Conservation (phyloP, 2,888 invertebrate genomes). For the Drosophila mulleri region DNA sequence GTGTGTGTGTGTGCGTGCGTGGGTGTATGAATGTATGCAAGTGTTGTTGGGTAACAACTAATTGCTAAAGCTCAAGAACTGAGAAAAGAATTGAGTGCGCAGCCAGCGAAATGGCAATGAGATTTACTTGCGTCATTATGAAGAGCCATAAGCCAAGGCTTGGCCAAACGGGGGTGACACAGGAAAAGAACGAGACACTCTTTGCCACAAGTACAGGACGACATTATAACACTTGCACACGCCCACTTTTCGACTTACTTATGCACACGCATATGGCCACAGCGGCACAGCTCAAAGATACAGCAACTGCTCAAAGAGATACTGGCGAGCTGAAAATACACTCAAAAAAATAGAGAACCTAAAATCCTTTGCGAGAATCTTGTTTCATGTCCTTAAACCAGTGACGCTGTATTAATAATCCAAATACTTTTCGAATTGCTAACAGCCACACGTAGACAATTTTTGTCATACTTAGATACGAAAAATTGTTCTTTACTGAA, state of each 20-base stretch:
- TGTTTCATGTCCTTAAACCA: background rate
- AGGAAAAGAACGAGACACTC: conserved; percentile 21
- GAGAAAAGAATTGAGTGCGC: conserved; percentile 66
- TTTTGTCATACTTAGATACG: no score
- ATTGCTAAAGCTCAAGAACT: conserved; percentile 61
- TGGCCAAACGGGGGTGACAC: background rate
- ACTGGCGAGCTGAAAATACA: conserved; percentile 24
- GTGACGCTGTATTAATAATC: background rate
- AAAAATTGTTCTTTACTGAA: no score
- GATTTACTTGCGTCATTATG: conserved; percentile 76
- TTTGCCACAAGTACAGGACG: conserved; percentile 43
- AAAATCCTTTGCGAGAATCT: background rate
- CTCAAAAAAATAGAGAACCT: conserved; percentile 1
- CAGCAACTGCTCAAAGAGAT: conserved; percentile 7
- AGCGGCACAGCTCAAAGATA: conserved; percentile 20
- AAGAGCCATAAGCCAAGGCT: conserved; percentile 58
- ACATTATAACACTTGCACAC: conserved; percentile 69
- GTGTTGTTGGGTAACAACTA: conserved; percentile 62
- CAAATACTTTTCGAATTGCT: no score
- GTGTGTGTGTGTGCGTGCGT: background rate
- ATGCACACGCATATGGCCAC: conserved; percentile 55
- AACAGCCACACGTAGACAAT: no score
- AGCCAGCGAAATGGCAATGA: conserved; percentile 76
- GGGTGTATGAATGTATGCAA: conserved; percentile 13
- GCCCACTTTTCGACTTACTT: conserved; percentile 50